Base-by-base conservation (phyloP, 2,797 vertebrate species). In the Mormyrops attenuatus region DNA sequence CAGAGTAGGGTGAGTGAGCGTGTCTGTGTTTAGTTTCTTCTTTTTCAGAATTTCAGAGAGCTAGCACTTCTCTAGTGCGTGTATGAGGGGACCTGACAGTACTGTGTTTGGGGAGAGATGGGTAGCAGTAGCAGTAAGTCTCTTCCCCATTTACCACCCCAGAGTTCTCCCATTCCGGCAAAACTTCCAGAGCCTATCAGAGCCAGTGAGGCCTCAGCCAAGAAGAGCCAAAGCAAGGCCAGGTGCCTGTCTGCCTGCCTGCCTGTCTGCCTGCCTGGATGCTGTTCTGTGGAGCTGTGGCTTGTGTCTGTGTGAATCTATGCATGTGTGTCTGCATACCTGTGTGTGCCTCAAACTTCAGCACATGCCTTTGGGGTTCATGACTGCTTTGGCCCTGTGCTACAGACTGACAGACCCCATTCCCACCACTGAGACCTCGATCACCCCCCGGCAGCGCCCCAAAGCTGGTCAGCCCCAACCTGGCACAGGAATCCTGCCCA, bases 341-440 rank as follows among this genome's bases (percentile, higher is more conserved):
- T 73, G 41, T 52, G 20, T 69, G 63, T 26, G 20, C 30, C 11
- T 69, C 55, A 34, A 38, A 30, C n/a, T 22, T 30, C 52, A 87
- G 13, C 34, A 30, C 52, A n/a, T n/a, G 44, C 73, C 41, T 82
- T 47, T 82, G 41, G 15, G 38, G 5, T 82, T 82, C 30, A 26
- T 90, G 49, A 52, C 92, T 84, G 63, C 84, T 88, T 49, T 92
- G 38, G 5, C 50, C 88, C 91, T 88, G 63, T 30, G 91, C 88
- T 22, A 0, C 93, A 99, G 99, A 94, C 95, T 99, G 93, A 99
- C 97, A 2, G 99, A 99, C 93, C 98, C 98, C 88, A 96, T 99
- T 94, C 98, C 98, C 90, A 98, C 99, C 1, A 99, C 97, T 88
- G 99, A 99, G 95, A 99, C 99, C 0, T 99, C 99, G 93, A 99